Conservation (phyloP, 2,888 invertebrate genomes). For the Caenorhabditis auriculariae region DNA sequence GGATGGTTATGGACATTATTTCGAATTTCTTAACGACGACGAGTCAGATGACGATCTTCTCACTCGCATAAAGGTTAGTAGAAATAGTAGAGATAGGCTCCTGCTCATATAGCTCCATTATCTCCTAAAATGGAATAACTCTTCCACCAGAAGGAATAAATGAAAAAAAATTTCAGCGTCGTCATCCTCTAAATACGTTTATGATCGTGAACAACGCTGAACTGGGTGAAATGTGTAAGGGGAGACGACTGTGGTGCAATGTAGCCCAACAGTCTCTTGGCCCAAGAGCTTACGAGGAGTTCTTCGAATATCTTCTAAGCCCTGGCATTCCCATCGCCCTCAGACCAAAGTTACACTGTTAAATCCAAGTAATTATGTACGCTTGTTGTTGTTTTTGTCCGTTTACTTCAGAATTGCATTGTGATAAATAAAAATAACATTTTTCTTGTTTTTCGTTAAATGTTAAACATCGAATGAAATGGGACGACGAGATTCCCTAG, state of each 20-base stretch:
- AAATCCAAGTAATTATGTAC: slow-evolving; percentile 9
- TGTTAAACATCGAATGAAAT: neutral
- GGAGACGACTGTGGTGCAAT: slow-evolving; percentile 8
- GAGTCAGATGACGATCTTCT: slow-evolving; percentile 5
- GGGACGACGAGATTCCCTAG: neutral
- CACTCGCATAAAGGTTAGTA: slow-evolving; percentile 3
- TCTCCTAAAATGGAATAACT: too few species aligned
- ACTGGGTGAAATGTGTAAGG: slow-evolving; percentile 8
- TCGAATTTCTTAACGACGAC: slow-evolving; percentile 4
- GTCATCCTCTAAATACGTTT: slow-evolving; percentile 10
- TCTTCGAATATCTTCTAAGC: slow-evolving; percentile 10
- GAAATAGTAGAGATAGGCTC: slow-evolving; percentile 1
- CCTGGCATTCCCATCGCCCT: slow-evolving; percentile 11
- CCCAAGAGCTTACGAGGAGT: slow-evolving; percentile 4
- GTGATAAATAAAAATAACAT: slow-evolving; percentile 13
- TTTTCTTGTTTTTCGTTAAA: slow-evolving; percentile 4
- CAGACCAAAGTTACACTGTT: slow-evolving; percentile 13
- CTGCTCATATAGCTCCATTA: slow-evolving; percentile 1
- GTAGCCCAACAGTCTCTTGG: slow-evolving; percentile 6
- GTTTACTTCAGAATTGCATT: slow-evolving; percentile 14
- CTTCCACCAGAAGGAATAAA: too few species aligned
- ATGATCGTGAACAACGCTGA: slow-evolving; percentile 8
- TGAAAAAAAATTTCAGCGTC: slow-evolving; percentile 6
- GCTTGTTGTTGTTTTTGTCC: slow-evolving; percentile 6
- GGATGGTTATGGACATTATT: slow-evolving; percentile 2